A percentile compares a stretch with the other conserved stretches of the same genome.
These are phyloP conservation scores for Beaufortia kweichowensis DNA, from an alignment of 2,113 vertebrate species.

Conservation along the genomic window DNA sequence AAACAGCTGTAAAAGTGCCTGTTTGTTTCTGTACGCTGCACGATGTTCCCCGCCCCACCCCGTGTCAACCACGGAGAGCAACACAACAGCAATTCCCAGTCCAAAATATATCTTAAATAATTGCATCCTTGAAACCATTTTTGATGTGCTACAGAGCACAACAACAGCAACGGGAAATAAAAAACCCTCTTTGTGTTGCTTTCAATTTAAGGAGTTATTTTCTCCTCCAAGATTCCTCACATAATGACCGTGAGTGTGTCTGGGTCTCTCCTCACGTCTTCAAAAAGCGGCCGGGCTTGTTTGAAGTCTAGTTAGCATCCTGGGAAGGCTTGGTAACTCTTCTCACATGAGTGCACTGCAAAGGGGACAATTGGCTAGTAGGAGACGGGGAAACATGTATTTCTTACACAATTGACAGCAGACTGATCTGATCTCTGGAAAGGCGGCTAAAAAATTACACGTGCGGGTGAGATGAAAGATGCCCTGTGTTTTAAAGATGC, in stretches of 20 bases:
- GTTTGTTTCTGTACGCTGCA: slow-evolving; percentile 27
- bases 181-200: slow-evolving; percentile 51
- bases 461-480: background rate
- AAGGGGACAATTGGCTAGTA: background rate
- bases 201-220: slow-evolving; percentile 55
- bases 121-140: slow-evolving; percentile 59
- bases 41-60: slow-evolving; percentile 5
- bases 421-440: background rate
- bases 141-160: slow-evolving; percentile 49
- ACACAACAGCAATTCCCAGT: slow-evolving; percentile 54
- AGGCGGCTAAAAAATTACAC: background rate
- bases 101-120: slow-evolving; percentile 57
- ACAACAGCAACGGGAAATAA: slow-evolving; percentile 18
- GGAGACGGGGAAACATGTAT: background rate
- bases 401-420: background rate
- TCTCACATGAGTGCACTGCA: background rate
- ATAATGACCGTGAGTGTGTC: slow-evolving; percentile 48
- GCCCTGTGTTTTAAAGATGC: too few relatives aligned
- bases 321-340: slow-evolving; percentile 27
- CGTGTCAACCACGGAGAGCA: slow-evolving; percentile 49
- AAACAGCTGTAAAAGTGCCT: slow-evolving; percentile 31
- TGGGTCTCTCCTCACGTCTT: slow-evolving; percentile 48
- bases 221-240: slow-evolving; percentile 44
- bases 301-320: slow-evolving; percentile 47
- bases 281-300: slow-evolving; percentile 48